A percentile compares a stretch with the other conserved stretches of the same genome.
These are phyloP conservation scores for Centruroides sculpturatus DNA, from an alignment of 1,140 invertebrate genomes.

Conservation along the genomic window DNA sequence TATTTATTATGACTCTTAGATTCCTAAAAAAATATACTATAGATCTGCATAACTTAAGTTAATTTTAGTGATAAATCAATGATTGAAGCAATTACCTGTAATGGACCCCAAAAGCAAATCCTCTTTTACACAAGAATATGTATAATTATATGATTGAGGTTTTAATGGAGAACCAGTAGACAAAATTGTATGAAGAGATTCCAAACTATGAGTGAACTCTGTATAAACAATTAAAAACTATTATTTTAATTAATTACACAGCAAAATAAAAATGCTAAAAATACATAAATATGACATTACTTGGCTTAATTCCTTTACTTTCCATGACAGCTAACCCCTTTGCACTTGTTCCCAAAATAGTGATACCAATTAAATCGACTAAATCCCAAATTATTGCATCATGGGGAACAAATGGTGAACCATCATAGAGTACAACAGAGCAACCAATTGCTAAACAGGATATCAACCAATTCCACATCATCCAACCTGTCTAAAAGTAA, in stretches of 20 bases:
- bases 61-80: too few species aligned
- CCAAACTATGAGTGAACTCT: slow-evolving; percentile 32
- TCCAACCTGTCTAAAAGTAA: slow-evolving; percentile 38
- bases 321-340: slow-evolving; percentile 42
- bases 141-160: slow-evolving; percentile 38
- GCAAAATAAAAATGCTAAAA: background rate
- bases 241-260: too few species aligned
- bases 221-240: background rate
- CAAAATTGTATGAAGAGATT: slow-evolving; percentile 34
- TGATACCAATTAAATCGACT: slow-evolving; percentile 36
- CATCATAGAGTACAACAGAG: slow-evolving; percentile 42
- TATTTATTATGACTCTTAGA: too few species aligned
- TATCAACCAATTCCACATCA: slow-evolving; percentile 49
- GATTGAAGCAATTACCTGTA: slow-evolving; percentile 25
- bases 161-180: slow-evolving; percentile 44
- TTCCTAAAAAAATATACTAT: too few species aligned
- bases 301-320: slow-evolving; percentile 29
- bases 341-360: slow-evolving; percentile 42
- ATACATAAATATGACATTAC: slow-evolving; percentile 14
- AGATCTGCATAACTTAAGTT: too few species aligned
- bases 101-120: slow-evolving; percentile 42
- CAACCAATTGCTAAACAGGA: slow-evolving; percentile 31
- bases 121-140: slow-evolving; percentile 38
- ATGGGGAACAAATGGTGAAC: slow-evolving; percentile 38
- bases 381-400: slow-evolving; percentile 37